A percentile compares a stretch with the other conserved stretches of the same genome.
Evolutionary conservation across 2,797 vertebrate genomes (phyloP).

Genomic region (Sebastes nivosus): DNA sequence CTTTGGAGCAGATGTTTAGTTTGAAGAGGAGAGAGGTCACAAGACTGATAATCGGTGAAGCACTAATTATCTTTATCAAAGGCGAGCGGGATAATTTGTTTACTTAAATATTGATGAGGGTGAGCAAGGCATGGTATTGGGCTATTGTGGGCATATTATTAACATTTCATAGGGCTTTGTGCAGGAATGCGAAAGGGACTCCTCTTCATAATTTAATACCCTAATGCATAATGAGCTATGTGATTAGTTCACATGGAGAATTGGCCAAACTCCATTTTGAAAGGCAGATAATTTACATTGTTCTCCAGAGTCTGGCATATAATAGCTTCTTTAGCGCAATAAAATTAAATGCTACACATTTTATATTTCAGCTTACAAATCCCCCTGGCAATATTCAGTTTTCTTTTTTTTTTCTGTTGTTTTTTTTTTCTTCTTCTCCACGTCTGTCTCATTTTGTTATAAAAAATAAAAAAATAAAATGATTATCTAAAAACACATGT

Average conservation of each 20-base stretch:
- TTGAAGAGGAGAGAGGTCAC: conserved; percentile 93
- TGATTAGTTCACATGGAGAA: conserved; percentile 99
- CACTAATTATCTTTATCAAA: conserved; percentile 99
- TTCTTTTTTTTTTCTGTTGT: neutral
- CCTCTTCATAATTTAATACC: conserved; percentile 99
- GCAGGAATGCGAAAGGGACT: conserved; percentile 96
- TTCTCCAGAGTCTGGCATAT: conserved; percentile 98
- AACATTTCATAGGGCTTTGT: conserved; percentile 99
- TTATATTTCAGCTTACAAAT: conserved; percentile 98
- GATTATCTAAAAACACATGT: conserved; percentile 92
- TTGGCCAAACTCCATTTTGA: conserved; percentile 98
- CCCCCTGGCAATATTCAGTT: conserved; percentile 90
- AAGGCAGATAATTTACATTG: conserved; percentile 99
- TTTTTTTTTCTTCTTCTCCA: conserved; percentile 77
- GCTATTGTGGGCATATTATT: conserved; percentile 99
- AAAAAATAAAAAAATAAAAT: conserved; percentile 72
- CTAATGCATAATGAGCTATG: conserved; percentile 99
- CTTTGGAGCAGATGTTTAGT: conserved; percentile 84
- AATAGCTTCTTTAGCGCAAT: conserved; percentile 99
- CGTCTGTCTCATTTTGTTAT: conserved; percentile 64
- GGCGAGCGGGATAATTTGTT: conserved; percentile 97
- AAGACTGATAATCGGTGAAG: conserved; percentile 91
- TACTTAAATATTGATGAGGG: conserved; percentile 99
- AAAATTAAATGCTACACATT: conserved; percentile 99
- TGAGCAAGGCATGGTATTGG: conserved; percentile 93